Evolutionary conservation across 2,113 vertebrate genomes (phyloP).

Genomic region (Oryzias javanicus): DNA sequence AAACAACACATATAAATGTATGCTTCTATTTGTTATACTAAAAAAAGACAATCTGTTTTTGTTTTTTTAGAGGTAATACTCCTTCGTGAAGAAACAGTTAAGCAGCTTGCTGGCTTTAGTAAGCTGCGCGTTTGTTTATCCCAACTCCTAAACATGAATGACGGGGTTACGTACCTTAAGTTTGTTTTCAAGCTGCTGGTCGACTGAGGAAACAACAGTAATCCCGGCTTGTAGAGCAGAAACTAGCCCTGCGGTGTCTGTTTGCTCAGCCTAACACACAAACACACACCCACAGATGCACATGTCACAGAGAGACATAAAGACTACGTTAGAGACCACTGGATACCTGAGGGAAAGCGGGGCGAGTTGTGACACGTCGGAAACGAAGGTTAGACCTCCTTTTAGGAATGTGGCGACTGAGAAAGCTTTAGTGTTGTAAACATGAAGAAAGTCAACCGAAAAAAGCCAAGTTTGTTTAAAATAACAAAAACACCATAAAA

Average conservation of each 20-base stretch:
- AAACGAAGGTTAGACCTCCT: slow-evolving; percentile 53
- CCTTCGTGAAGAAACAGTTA: too few relatives aligned
- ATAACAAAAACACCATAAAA: too few relatives aligned
- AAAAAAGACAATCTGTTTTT: too few relatives aligned
- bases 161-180: slow-evolving; percentile 79
- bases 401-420: slow-evolving; percentile 59
- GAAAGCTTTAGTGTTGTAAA: slow-evolving; percentile 22
- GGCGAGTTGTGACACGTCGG: slow-evolving; percentile 57
- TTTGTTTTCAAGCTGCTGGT: slow-evolving; percentile 88
- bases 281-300: slow-evolving; percentile 28
- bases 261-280: slow-evolving; percentile 72
- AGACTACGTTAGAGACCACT: slow-evolving; percentile 55
- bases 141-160: slow-evolving; percentile 8
- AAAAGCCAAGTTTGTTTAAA: not conserved
- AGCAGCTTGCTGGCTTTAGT: not conserved
- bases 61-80: too few relatives aligned
- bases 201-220: slow-evolving; percentile 86
- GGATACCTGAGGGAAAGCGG: slow-evolving; percentile 55
- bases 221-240: slow-evolving; percentile 88
- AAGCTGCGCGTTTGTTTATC: not conserved
- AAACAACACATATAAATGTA: too few relatives aligned
- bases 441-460: slow-evolving; percentile 2
- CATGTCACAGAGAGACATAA: slow-evolving; percentile 36
- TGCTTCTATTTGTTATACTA: too few relatives aligned
- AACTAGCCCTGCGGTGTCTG: slow-evolving; percentile 82